Evolutionary conservation across 2,888 invertebrate genomes (phyloP), one percentile per base, ranked within the genome.

Genomic region (Erebia aethiops): DNA sequence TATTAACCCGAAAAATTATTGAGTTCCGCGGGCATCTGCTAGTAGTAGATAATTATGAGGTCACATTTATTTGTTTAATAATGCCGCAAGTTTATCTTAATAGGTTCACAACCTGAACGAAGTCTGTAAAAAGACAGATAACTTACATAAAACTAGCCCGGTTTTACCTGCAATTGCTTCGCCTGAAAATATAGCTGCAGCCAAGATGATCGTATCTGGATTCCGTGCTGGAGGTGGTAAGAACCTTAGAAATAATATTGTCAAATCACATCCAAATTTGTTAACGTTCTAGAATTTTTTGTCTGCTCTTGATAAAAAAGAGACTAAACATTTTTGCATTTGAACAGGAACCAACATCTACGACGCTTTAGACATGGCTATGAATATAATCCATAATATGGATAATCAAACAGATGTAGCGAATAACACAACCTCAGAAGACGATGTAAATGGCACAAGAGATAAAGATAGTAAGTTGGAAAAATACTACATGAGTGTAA

Each of bases 141-240:
- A n/a, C n/a, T n/a, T 51, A n/a, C 51, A n/a, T n/a, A n/a, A 8
- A 70, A 70, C 13, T 61, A 65, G 18, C 21, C 77, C 94, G 43
- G 92, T 94, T 64, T 86, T 92, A 16, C 94, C 95, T 0, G 93
- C 91, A 49, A 87, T 86, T 41, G 95, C 93, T 13, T 94, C 92
- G 0, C 81, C 88, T 0, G 92, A 93, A 51, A 95, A 95, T 83
- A 92, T 95, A 16, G 88, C 88, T 18, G 94, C 94, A 76, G 95
- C 95, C 1, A 94, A 94, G 80, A 81, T 91, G 75, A 94, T 95
- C 74, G 90, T 95, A 49, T 88, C 93, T 67, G 85, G 94, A 75
- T 86, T 95, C 64, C 82, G 85, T 52, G 95, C 95, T 58, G 95
- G 95, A 76, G 95, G 95, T 76, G 95, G 94, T 94, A 74, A 67